Base-by-base conservation (phyloP, 2,888 invertebrate species). In the Pterostichus niger region DNA sequence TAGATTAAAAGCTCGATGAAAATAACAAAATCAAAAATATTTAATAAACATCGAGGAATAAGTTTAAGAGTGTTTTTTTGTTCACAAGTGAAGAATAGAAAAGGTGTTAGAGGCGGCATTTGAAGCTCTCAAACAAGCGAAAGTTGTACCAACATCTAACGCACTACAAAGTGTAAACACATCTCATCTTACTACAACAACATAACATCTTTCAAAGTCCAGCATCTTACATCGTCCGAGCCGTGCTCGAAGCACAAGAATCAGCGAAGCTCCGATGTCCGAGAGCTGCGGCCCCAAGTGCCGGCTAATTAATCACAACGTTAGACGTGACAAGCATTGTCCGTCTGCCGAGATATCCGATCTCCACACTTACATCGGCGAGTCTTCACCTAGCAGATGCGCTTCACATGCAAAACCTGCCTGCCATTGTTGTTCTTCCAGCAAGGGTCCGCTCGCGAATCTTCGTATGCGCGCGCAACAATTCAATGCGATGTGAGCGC, bases 301-400 rank as follows among this genome's bases (percentile, higher is more conserved):
- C 46, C 44, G 71, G 71, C 56, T 81, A 81, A 81, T 81, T 81
- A 81, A 81, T 81, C 81, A 81, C 81, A 81, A 81, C 52, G 81
- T 81, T 81, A 81, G 81, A 81, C 81, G 81, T 81, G 81, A 81
- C 81, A 81, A 81, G 81, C 81, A 81, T 81, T 81, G 81, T 81
- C 81, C 81, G 71, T n/a, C 46, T 54, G 64, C n/a, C 35, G 64
- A 71, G 81, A 81, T 81, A 81, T 81, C 71, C 73, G 81, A 81
- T 81, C 81, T 81, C 54, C 81, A 56, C 54, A 56, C 75, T 49
- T 52, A 52, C 33, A 76, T 15, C 49, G 31, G 24, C 49, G 44
- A 44, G 35, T 15, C 40, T 13, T 15, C 35, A 6, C 1, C 24
- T n/a, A 15, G 59, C 78, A 56, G 78, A 61, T 78, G 78, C 61